Conservation (phyloP, 2,113 vertebrate species). For the Ovibos moschatus region DNA sequence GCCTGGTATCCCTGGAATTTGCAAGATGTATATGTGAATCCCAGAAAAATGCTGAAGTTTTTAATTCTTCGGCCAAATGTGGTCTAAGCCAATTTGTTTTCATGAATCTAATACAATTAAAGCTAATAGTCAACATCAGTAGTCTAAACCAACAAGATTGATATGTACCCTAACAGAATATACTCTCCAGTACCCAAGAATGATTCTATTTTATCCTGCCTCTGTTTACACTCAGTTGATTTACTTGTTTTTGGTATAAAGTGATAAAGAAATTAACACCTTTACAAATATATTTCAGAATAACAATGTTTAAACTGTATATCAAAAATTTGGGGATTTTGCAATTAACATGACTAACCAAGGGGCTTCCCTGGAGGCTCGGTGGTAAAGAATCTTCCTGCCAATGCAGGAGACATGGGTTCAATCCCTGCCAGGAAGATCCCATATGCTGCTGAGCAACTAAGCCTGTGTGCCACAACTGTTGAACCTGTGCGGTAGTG, state of each 20-base stretch:
- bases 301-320: not conserved
- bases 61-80: constrained; percentile 1
- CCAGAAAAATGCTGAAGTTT: not conserved
- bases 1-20: not conserved
- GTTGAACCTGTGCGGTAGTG: not conserved
- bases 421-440: not conserved
- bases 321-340: not conserved
- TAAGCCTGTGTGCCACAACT: not conserved
- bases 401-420: not conserved
- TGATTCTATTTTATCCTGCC: not conserved
- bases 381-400: not conserved
- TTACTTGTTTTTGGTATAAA: not conserved
- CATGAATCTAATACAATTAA: not conserved
- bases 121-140: constrained; percentile 1
- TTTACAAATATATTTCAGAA: not conserved
- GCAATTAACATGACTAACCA: not conserved
- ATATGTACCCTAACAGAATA: not conserved
- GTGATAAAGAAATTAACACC: not conserved
- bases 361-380: not conserved
- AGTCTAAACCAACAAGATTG: not conserved
- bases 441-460: not conserved
- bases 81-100: constrained; percentile 12
- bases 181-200: not conserved
- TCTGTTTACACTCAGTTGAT: not conserved
- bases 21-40: not conserved